Evolutionary conservation across 2,113 vertebrate genomes (phyloP).

Genomic region (Speoplatyrhinus poulsoni): DNA sequence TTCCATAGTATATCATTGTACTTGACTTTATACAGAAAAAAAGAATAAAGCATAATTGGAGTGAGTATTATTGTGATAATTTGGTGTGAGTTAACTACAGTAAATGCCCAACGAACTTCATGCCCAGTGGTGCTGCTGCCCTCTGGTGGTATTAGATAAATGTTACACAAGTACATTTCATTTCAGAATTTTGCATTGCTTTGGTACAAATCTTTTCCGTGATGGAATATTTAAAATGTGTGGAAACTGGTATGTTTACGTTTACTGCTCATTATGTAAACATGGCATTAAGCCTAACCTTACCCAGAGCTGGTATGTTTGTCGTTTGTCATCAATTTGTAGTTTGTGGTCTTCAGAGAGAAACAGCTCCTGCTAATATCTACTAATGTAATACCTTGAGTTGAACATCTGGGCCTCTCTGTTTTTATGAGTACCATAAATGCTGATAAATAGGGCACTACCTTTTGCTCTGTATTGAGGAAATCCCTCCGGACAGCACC

Average conservation of each 20-base stretch:
- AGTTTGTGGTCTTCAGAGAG: neutral
- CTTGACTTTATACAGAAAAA: too few relatives aligned
- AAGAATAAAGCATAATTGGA: too few relatives aligned
- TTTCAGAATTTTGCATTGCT: neutral
- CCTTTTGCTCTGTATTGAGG: neutral
- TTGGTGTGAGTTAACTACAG: neutral
- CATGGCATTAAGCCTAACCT: neutral
- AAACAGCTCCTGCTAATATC: neutral
- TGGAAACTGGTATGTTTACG: neutral
- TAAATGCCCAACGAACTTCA: neutral
- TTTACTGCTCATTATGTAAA: neutral
- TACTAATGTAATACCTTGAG: neutral
- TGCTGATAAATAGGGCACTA: neutral
- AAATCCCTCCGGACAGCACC: too few relatives aligned
- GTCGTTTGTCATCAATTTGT: neutral
- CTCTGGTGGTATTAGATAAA: constrained; percentile 27
- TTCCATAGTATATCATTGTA: too few relatives aligned
- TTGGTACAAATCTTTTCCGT: neutral
- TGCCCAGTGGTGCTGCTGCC: neutral
- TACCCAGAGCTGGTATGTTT: neutral
- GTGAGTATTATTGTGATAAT: neutral
- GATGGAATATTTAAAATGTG: neutral
- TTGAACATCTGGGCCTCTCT: neutral
- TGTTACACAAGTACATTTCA: neutral
- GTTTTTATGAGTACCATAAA: neutral